Conservation (phyloP, 2,113 vertebrate genomes). For the Rhea americana region DNA sequence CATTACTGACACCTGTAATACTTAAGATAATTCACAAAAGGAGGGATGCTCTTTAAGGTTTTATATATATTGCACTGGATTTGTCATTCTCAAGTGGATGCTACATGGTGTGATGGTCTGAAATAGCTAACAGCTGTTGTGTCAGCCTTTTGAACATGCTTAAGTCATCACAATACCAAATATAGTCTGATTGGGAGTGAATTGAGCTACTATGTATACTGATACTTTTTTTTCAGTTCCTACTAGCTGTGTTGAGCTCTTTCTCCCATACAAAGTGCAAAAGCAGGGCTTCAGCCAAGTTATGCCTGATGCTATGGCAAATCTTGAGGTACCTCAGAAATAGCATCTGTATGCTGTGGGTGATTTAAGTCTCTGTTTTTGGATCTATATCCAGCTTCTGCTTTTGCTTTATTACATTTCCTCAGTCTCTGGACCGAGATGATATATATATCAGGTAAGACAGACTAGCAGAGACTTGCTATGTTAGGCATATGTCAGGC, state of each 20-base stretch:
- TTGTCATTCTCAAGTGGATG: not conserved
- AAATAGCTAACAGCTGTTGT: not conserved
- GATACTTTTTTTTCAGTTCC: not conserved
- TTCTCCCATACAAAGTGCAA: not conserved
- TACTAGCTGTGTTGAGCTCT: not conserved
- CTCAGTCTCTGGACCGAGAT: not conserved
- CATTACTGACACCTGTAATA: fast-evolving
- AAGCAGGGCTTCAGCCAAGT: not conserved
- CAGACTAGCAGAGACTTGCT: not conserved
- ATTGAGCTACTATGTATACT: not conserved
- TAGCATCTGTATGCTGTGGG: fast-evolving
- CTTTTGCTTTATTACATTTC: not conserved
- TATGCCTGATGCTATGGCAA: not conserved
- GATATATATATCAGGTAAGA: not conserved
- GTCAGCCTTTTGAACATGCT: not conserved
- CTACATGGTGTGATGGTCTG: not conserved
- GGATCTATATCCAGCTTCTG: not conserved
- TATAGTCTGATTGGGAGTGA: not conserved
- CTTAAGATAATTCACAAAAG: not conserved
- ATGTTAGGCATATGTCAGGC: not conserved
- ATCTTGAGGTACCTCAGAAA: not conserved
- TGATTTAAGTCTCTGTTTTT: not conserved
- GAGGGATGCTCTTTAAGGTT: not conserved
- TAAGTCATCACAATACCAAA: not conserved
- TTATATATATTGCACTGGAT: not conserved